A percentile compares a stretch with the other conserved stretches of the same genome.
These are phyloP conservation scores for Bostrychus sinensis DNA, from an alignment of 2,113 vertebrate genomes.

Conservation along the genomic window DNA sequence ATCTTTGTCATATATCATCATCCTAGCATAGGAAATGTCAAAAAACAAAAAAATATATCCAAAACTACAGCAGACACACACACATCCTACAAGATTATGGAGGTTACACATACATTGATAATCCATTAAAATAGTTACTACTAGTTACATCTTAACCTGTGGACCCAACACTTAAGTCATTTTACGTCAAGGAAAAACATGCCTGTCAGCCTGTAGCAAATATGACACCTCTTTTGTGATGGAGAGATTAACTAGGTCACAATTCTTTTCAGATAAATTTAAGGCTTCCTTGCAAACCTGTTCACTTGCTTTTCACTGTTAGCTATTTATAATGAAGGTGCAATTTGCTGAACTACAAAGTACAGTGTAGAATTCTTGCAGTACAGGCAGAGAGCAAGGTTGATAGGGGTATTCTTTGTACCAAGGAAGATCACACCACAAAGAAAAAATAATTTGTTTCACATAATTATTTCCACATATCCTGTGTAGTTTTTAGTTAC, in stretches of 20 bases:
- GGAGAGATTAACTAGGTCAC: conserved; percentile 37
- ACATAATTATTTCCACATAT: not conserved
- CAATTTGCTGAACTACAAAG: conserved; percentile 20
- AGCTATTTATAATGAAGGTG: not conserved
- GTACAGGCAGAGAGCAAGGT: not conserved
- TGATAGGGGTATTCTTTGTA: not conserved
- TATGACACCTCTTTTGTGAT: not conserved
- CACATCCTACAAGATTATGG: too few relatives aligned
- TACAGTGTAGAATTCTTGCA: conserved; percentile 1
- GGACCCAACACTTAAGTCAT: not conserved
- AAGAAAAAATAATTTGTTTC: not conserved
- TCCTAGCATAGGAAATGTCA: too few relatives aligned
- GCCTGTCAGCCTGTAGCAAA: not conserved
- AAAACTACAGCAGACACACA: too few relatives aligned
- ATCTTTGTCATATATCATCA: too few relatives aligned
- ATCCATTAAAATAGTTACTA: too few relatives aligned
- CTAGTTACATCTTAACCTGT: too few relatives aligned
- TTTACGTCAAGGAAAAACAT: not conserved
- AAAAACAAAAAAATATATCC: too few relatives aligned
- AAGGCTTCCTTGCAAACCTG: conserved; percentile 16
- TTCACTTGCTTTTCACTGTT: not conserved
- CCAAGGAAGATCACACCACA: not conserved
- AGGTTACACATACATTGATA: too few relatives aligned
- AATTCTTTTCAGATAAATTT: conserved; percentile 26
- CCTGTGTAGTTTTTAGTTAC: conserved; percentile 6